These are phyloP conservation scores for Marronus borbonicus DNA, from an alignment of 2,888 invertebrate genomes.

Conservation along the genomic window DNA sequence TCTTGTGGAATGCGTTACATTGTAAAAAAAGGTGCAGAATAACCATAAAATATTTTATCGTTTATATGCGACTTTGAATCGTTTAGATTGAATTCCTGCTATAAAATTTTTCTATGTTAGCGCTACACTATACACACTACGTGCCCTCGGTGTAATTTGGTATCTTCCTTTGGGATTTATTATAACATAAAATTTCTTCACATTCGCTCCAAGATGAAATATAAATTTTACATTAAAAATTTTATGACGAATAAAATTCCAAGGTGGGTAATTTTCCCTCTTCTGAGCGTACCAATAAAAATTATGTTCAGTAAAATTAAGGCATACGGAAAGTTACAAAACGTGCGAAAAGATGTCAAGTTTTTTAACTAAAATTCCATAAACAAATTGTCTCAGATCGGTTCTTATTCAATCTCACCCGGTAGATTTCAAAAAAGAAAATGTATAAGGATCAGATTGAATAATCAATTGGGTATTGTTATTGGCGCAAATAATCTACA, in stretches of 20 bases:
- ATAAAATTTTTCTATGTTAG: slow-evolving; percentile 6
- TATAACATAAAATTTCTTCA: slow-evolving; percentile 8
- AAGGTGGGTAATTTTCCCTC: background rate
- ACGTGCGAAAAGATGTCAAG: no score
- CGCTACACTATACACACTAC: background rate
- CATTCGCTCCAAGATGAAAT: background rate
- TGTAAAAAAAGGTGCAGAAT: no score
- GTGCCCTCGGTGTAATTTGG: background rate
- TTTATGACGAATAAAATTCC: slow-evolving; percentile 26
- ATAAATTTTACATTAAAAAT: slow-evolving; percentile 22
- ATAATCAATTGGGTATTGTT: slow-evolving; percentile 9
- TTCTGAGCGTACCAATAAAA: background rate
- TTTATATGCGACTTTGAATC: background rate
- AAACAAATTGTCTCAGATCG: background rate
- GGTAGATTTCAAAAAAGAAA: background rate
- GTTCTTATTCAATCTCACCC: background rate
- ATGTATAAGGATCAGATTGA: background rate
- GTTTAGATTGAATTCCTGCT: background rate
- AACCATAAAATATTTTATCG: no score
- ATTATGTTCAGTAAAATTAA: no score
- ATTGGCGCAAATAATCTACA: background rate
- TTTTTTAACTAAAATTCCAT: background rate
- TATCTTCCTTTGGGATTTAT: slow-evolving; percentile 13
- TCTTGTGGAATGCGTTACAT: no score
- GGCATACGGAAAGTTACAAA: no score